Percentiles rank a stretch among this genome's conserved stretches.
Conservation (phyloP, 2,888 invertebrate genomes). For the Meganola albula region DNA sequence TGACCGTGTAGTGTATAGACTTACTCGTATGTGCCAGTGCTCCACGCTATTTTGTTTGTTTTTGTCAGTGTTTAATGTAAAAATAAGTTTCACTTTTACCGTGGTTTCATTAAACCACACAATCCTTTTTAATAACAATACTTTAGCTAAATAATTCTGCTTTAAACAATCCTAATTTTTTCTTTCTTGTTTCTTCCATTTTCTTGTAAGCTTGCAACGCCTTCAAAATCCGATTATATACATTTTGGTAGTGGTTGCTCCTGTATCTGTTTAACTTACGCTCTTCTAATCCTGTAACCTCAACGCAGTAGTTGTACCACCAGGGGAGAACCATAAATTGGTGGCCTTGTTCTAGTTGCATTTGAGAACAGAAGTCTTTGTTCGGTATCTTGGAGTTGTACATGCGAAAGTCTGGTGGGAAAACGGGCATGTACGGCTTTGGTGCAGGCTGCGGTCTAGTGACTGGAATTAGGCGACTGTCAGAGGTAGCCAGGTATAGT, state of each 20-base stretch:
- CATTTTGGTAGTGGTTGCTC: no score
- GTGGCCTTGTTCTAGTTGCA: conserved; percentile 23
- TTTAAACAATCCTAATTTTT: no score
- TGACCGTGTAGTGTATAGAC: no score
- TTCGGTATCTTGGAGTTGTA: conserved; percentile 29
- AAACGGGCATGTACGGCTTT: neutral
- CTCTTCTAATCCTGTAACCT: conserved; percentile 25
- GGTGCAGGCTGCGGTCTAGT: neutral
- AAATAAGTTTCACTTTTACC: no score
- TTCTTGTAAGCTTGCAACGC: conserved; percentile 26
- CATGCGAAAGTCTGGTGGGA: neutral
- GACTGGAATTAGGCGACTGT: neutral
- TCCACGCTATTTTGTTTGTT: no score
- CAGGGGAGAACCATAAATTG: conserved; percentile 40
- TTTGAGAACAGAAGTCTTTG: conserved; percentile 36
- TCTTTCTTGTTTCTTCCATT: neutral
- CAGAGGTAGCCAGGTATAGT: conserved; percentile 3
- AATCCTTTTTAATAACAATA: no score
- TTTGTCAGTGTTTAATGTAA: no score
- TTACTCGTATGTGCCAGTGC: no score
- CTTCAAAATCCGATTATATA: conserved; percentile 20
- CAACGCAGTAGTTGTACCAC: conserved; percentile 48
- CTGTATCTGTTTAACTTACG: no score
- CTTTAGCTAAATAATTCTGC: no score
- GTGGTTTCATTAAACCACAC: no score